Conservation (phyloP, 1,140 invertebrate species). For the Monomorium pharaonis region DNA sequence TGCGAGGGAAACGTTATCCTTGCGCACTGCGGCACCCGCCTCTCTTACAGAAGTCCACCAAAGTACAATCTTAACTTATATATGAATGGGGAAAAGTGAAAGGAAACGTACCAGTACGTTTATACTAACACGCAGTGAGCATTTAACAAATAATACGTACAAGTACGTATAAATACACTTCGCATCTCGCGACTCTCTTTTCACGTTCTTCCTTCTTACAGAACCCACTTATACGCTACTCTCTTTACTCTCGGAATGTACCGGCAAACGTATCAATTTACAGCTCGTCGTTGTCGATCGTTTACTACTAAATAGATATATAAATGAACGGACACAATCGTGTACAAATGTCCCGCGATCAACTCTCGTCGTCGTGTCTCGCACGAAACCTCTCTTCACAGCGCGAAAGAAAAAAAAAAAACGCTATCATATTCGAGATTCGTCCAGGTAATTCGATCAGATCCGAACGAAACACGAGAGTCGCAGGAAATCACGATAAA, state of each 20-base stretch:
- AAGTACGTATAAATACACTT: conserved; percentile 67
- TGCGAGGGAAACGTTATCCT: background rate
- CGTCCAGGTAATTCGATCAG: background rate
- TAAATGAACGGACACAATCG: conserved; percentile 47
- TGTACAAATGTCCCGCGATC: conserved; percentile 25
- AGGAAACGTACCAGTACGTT: conserved; percentile 82
- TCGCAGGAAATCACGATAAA: conserved; percentile 32
- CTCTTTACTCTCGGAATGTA: conserved; percentile 61
- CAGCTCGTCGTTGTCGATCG: conserved; percentile 29
- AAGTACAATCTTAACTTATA: conserved; percentile 16
- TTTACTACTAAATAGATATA: conserved; percentile 29
- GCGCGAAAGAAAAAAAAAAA: too few species aligned
- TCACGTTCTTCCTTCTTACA: background rate
- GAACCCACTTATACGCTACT: conserved; percentile 49
- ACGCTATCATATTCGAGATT: conserved; percentile 10
- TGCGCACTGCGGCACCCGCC: background rate
- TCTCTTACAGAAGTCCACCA: conserved; percentile 9
- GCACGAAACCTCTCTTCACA: background rate
- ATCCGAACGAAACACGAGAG: conserved; percentile 30
- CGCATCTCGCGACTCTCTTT: conserved; percentile 2
- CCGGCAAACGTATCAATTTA: conserved; percentile 10
- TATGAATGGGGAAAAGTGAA: conserved; percentile 35
- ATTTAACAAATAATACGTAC: conserved; percentile 73
- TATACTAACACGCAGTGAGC: conserved; percentile 75
- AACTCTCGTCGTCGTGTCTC: conserved; percentile 32